phyloP scores from a whole-genome alignment of 2,888 invertebrate species.

The Lasius platythorax region DNA sequence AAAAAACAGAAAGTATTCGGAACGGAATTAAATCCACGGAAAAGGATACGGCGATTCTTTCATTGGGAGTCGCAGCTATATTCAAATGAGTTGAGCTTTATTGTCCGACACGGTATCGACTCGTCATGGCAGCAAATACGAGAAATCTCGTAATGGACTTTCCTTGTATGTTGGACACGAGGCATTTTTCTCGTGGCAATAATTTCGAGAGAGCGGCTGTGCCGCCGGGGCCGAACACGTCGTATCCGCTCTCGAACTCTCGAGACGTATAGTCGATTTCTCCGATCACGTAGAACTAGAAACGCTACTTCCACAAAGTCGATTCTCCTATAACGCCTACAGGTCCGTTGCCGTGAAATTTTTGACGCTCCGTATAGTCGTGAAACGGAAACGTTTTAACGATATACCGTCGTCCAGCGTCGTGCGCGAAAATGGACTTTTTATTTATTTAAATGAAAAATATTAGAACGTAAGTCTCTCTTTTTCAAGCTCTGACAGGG shows the following conservation, averaged over 20 bases:
- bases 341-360: conserved; percentile 10
- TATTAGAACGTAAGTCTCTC: not conserved
- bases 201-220: conserved; percentile 64
- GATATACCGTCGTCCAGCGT: not conserved
- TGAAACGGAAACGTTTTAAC: conserved; percentile 55
- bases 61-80: not conserved
- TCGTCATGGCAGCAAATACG: conserved; percentile 53
- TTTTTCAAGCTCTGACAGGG: not conserved
- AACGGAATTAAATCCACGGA: not conserved
- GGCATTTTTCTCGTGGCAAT: conserved; percentile 71
- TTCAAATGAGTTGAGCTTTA: conserved; percentile 51
- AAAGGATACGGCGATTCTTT: not conserved
- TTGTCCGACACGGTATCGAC: conserved; percentile 34
- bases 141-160: conserved; percentile 73
- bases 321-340: conserved; percentile 51
- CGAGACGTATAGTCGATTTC: conserved; percentile 72
- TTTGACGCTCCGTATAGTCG: conserved; percentile 31
- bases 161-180: conserved; percentile 68
- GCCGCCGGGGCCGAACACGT: conserved; percentile 47
- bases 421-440: conserved; percentile 30
- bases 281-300: conserved; percentile 72
- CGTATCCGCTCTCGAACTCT: conserved; percentile 61
- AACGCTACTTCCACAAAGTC: conserved; percentile 58
- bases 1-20: not conserved
- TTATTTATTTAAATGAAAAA: conserved; percentile 26